Conservation (phyloP, 2,888 invertebrate genomes). For the Sepioteuthis lessoniana region DNA sequence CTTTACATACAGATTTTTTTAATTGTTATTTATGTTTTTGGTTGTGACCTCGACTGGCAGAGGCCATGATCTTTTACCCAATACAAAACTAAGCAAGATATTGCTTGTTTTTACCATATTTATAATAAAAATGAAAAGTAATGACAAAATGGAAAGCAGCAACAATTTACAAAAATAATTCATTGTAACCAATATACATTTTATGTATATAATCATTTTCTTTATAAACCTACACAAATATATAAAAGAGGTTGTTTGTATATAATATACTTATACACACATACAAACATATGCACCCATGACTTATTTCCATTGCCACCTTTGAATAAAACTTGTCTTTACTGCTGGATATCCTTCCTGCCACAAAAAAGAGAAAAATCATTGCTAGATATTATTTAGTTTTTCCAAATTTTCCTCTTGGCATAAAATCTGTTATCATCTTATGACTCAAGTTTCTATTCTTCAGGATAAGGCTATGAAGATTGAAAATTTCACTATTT, state of each 20-base stretch:
- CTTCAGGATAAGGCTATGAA: background rate
- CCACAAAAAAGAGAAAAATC: background rate
- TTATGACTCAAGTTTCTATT: no score
- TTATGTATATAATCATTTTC: background rate
- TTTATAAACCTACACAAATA: no score
- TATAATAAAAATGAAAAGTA: background rate
- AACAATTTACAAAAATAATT: background rate
- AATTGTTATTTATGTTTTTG: background rate
- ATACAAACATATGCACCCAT: background rate
- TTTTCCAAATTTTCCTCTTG: background rate
- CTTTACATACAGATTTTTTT: background rate
- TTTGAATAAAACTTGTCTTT: background rate
- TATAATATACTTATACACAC: no score
- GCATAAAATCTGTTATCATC: background rate
- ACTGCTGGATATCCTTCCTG: background rate
- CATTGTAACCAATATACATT: background rate
- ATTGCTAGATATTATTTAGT: background rate
- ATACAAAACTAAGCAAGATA: background rate
- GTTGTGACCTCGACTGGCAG: slow-evolving; percentile 33
- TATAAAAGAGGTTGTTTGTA: no score
- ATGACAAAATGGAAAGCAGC: background rate
- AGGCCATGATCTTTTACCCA: background rate
- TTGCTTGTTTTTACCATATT: background rate
- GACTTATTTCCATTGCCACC: background rate
- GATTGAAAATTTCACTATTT: background rate